phyloP scores from a whole-genome alignment of 2,113 vertebrate species.

The Macroglossus sobrinus region DNA sequence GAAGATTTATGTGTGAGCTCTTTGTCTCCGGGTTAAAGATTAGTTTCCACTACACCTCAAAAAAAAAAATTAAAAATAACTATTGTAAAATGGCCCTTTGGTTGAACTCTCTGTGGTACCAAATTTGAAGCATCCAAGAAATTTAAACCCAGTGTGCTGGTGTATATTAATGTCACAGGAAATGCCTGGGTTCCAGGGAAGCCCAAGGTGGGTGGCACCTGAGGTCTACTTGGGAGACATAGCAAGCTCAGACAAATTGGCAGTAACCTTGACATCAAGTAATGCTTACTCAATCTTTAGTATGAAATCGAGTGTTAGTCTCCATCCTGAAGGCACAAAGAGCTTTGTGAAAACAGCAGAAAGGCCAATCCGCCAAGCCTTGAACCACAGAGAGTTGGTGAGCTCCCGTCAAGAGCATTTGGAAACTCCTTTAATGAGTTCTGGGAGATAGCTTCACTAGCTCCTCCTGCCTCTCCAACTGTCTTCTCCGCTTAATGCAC shows the following conservation, averaged over 20 bases:
- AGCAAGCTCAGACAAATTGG: fast-evolving
- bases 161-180: not conserved
- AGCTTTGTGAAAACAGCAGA: not conserved
- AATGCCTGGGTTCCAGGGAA: not conserved
- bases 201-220: not conserved
- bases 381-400: not conserved
- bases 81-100: constrained; percentile 33
- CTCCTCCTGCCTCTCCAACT: not conserved
- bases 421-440: not conserved
- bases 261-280: not conserved
- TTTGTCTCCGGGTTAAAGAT: constrained; percentile 53
- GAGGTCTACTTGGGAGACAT: not conserved
- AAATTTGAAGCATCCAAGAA: not conserved
- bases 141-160: not conserved
- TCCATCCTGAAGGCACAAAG: fast-evolving
- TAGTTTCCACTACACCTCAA: not conserved
- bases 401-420: not conserved
- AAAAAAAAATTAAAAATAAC: constrained; percentile 50
- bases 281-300: not conserved
- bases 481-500: not conserved
- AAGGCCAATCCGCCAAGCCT: not conserved
- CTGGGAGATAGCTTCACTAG: fast-evolving
- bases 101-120: not conserved
- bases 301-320: not conserved
- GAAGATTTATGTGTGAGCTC: constrained; percentile 74